Percentiles rank a stretch among this genome's conserved stretches.
phyloP scores from a whole-genome alignment of 2,113 vertebrate species.

The Ophthalmolycus amberensis region DNA sequence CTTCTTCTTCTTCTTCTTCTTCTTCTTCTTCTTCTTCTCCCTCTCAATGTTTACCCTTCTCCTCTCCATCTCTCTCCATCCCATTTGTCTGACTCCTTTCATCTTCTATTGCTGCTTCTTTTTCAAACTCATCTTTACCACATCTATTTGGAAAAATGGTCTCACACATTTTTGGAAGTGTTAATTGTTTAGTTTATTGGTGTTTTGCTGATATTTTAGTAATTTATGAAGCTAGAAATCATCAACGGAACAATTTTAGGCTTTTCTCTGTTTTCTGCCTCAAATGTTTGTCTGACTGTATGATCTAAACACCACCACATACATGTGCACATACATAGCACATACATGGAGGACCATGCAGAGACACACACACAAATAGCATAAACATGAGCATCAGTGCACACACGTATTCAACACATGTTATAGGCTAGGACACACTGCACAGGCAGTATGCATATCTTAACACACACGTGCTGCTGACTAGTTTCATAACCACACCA shows the following conservation, averaged over 20 bases:
- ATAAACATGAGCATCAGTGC: slow-evolving; percentile 5
- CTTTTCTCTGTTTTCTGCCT: background rate
- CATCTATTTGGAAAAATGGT: slow-evolving; percentile 42
- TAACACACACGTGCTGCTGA: slow-evolving; percentile 23
- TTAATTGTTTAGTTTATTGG: background rate
- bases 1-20: slow-evolving; percentile 26
- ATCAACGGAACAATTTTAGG: background rate
- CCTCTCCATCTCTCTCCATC: slow-evolving; percentile 27
- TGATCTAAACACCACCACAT: background rate
- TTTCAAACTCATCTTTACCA: slow-evolving; percentile 45
- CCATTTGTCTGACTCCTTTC: slow-evolving; percentile 58
- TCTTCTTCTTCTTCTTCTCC: slow-evolving; percentile 37
- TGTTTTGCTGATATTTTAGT: background rate
- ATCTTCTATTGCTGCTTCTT: slow-evolving; percentile 44
- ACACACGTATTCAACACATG: background rate
- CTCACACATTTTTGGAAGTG: slow-evolving; percentile 14
- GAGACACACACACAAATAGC: background rate
- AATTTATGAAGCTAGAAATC: background rate
- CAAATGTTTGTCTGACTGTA: background rate
- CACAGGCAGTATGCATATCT: slow-evolving; percentile 12
- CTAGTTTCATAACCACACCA: slow-evolving; percentile 7
- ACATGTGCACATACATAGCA: background rate
- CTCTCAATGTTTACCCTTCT: slow-evolving; percentile 26
- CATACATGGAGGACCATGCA: background rate
- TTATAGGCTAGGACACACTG: slow-evolving; percentile 17